Evolutionary conservation across 1,140 invertebrate species (phyloP).

Genomic region (Rhyacophila brunnea): DNA sequence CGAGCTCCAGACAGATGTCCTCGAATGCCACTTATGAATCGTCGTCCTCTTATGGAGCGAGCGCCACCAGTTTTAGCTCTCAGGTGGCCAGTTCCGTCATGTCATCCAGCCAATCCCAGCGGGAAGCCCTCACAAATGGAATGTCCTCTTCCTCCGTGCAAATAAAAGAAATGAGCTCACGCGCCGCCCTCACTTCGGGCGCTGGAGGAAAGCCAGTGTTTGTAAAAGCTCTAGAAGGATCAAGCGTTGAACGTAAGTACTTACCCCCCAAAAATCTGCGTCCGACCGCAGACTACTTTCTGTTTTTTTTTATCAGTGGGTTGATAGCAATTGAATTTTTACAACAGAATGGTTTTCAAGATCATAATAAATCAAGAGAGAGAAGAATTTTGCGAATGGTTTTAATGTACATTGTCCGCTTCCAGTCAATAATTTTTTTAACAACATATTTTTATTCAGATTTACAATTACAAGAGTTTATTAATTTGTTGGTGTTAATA

Average conservation of each 20-base stretch:
- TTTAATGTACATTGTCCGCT: too few species aligned
- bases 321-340: too few species aligned
- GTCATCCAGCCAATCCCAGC: conserved; percentile 43
- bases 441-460: too few species aligned
- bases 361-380: too few species aligned
- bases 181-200: conserved; percentile 31
- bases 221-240: conserved; percentile 70
- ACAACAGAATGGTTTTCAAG: too few species aligned
- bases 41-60: conserved; percentile 42
- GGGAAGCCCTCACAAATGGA: conserved; percentile 43
- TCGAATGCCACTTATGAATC: conserved; percentile 53
- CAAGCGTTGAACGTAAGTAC: conserved; percentile 76
- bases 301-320: too few species aligned
- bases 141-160: conserved; percentile 46
- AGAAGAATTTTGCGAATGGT: too few species aligned
- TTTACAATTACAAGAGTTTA: too few species aligned
- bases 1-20: conserved; percentile 53
- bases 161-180: conserved; percentile 40
- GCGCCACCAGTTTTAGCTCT: conserved; percentile 29
- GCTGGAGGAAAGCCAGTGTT: conserved; percentile 65
- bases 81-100: conserved; percentile 44
- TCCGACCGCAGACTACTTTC: too few species aligned
- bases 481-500: too few species aligned
- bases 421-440: too few species aligned
- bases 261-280: conserved; percentile 4